Base-by-base conservation (phyloP, 2,113 vertebrate genomes). In the Porphyrio hochstetteri region DNA sequence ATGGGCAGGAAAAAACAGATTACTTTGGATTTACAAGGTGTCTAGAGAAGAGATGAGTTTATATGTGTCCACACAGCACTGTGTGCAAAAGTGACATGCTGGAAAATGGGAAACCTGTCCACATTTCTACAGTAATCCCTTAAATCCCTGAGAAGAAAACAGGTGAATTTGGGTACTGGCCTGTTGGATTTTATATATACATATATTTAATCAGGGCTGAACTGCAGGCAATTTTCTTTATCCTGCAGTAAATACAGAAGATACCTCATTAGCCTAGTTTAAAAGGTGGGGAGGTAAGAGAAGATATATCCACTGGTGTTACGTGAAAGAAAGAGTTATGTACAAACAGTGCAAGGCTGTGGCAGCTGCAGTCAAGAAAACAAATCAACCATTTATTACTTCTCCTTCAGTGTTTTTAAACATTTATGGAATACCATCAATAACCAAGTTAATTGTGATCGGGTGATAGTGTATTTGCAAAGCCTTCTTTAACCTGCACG, bases 331-430 rank as follows among this genome's bases (percentile, higher is more conserved):
- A 95, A 94, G 95, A 87, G 91, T 93, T 84, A 78, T 24, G 86
- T 40, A 75, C 48, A 90, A 93, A 69, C 24, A 71, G 69, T 0
- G 0, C 40, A 13, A 89, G 88, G 77, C 92, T 55, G 88, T 80
- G 93, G 96, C 93, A 82, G 95, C 90, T 79, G 88, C 86, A 94
- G 88, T 86, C 92, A 87, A 82, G 86, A 93, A 95, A 96, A 92
- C 92, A 95, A 95, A 97, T 91, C 92, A 96, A 95, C 83, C 86
- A 93, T 94, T 95, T 96, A 93, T 97, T 95, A 93, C 90, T 76
- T 88, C 81, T 96, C 80, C 69, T 96, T 95, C 93, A 82, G 88
- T 82, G 92, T 96, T 94, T 96, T 96, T 76, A 96, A 97, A 95
- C 93, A 93, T 96, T 97, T 92, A 95, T 91, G 88, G 86, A 52